A percentile compares a stretch with the other conserved stretches of the same genome.
Conservation (phyloP, 2,888 invertebrate genomes). For the Hypolimnas misippus region DNA sequence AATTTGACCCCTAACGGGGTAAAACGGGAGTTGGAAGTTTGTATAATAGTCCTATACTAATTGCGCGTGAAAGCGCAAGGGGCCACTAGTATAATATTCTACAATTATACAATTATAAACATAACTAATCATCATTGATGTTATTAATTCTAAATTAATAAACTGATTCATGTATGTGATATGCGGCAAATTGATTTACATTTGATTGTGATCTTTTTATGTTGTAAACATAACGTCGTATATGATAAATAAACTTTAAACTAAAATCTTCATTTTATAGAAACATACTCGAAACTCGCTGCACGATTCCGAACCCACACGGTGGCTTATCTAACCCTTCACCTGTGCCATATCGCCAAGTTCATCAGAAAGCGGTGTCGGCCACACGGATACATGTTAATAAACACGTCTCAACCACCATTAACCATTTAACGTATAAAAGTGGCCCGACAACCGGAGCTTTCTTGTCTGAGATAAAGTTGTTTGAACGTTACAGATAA, state of each 20-base stretch:
- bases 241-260: not conserved
- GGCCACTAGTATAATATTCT: too few relatives aligned
- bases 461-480: constrained; percentile 49
- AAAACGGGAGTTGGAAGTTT: too few relatives aligned
- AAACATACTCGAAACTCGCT: not conserved
- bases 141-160: not conserved
- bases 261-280: not conserved
- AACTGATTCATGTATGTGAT: not conserved
- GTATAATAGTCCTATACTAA: too few relatives aligned
- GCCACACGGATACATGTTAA: constrained; percentile 47
- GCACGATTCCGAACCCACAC: not conserved
- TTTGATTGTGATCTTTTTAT: not conserved
- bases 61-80: too few relatives aligned
- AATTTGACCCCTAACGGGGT: too few relatives aligned
- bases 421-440: constrained; percentile 54
- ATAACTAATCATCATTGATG: not conserved
- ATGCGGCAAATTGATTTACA: not conserved
- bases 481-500: constrained; percentile 37
- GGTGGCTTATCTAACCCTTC: constrained; percentile 41
- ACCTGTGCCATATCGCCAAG: constrained; percentile 57
- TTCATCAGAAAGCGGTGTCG: constrained; percentile 60
- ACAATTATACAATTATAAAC: too few relatives aligned
- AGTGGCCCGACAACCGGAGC: constrained; percentile 53
- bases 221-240: not conserved
- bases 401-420: constrained; percentile 56